Conservation (phyloP, 2,797 vertebrate genomes). For the Tangara arthus region DNA sequence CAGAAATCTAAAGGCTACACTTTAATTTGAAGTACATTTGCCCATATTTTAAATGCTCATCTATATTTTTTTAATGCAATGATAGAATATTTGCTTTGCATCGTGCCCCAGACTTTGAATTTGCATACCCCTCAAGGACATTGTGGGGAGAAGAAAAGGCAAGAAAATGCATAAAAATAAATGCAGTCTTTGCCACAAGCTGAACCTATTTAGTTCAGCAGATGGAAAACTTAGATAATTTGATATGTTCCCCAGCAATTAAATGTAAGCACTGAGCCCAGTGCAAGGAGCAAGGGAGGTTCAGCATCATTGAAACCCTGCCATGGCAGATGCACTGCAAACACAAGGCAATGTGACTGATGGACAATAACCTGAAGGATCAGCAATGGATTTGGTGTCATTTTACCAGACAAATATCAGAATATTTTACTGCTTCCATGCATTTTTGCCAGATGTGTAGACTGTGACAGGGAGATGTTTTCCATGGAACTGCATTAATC, state of each 20-base stretch:
- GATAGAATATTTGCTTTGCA: neutral
- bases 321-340: neutral
- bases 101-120: neutral
- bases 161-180: neutral
- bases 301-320: neutral
- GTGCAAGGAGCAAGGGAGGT: neutral
- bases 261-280: neutral
- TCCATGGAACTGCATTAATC: neutral
- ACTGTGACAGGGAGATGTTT: neutral
- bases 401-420: neutral
- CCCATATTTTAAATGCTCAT: neutral
- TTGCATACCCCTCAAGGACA: neutral
- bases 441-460: neutral
- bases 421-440: neutral
- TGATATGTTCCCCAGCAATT: neutral
- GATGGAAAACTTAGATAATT: neutral
- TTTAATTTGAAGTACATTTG: neutral
- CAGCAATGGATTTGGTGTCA: neutral
- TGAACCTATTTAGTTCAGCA: neutral
- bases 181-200: neutral
- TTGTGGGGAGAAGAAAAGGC: neutral
- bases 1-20: neutral
- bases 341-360: neutral
- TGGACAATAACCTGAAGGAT: neutral
- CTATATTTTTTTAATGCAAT: neutral